These are phyloP conservation scores for Lycaena phlaeas DNA, from an alignment of 2,888 invertebrate genomes.

Conservation along the genomic window DNA sequence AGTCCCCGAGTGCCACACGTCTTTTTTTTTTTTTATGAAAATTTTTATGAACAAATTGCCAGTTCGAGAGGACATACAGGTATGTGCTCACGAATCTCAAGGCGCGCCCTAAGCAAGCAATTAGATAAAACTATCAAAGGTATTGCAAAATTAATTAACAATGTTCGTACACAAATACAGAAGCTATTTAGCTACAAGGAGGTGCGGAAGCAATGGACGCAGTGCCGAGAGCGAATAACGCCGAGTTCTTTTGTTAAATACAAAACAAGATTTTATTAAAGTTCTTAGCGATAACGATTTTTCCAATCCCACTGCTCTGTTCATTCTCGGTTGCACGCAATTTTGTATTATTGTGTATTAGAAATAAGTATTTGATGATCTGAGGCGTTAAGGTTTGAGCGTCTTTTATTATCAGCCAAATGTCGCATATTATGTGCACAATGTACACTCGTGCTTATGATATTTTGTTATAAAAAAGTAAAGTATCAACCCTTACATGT, in stretches of 20 bases:
- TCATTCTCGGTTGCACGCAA: conserved; percentile 2
- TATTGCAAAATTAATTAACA: background rate
- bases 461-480: too few species aligned
- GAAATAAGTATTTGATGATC: background rate
- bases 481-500: too few species aligned
- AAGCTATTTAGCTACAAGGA: conserved; percentile 21
- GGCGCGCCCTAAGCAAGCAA: too few species aligned
- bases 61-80: too few species aligned
- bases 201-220: conserved; percentile 28
- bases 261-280: conserved; percentile 47
- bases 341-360: conserved; percentile 1
- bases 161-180: conserved; percentile 8
- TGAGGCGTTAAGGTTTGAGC: background rate
- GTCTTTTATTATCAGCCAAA: too few species aligned
- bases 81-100: too few species aligned
- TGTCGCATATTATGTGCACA: too few species aligned
- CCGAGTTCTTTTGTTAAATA: conserved; percentile 38
- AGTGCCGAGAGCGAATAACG: conserved; percentile 32
- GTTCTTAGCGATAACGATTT: conserved; percentile 24
- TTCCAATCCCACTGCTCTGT: conserved; percentile 19
- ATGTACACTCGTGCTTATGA: too few species aligned
- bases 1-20: too few species aligned
- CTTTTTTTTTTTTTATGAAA: too few species aligned
- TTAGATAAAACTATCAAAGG: background rate
- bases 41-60: too few species aligned